Base-by-base conservation (phyloP, 37 sponge, comb jelly and placozoan genomes). In the Hormiphora californensis region DNA sequence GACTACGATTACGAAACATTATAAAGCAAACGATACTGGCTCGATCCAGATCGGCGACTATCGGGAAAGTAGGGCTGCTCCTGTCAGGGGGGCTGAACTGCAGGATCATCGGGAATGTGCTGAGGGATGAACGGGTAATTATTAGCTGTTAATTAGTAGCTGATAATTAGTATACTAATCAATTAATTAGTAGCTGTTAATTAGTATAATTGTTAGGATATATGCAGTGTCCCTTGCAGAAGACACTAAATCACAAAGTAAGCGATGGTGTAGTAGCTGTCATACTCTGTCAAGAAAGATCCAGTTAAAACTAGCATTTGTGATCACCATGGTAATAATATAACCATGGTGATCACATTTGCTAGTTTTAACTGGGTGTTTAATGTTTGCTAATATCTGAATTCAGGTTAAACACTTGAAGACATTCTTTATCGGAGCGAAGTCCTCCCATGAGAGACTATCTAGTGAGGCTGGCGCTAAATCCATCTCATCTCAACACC, bases 81-180 rank as follows among this genome's bases (percentile, higher is more conserved):
- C 81, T 73, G 3, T 73, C 81, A 1, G 81, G 81, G 9, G 81
- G 81, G 9, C 46, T 73, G 44, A 73, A 73, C 81, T 43, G 39
- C 27, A 73, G 81, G 22, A 36, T 73, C 9, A 73, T 73, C 9
- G 81, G 81, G 12, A 39, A 73, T 36, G 46, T 73, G 35, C 81
- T 73, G 27, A 21, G 35, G 44, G 81, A 73, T 11, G n/a, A n/a
- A 8, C 41, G 43, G 44, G 81, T 73, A 11, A 39, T 36, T 17
- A 8, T 5, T 34, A 57, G 15, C 53, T 17, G 53, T 49, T 49
- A 17, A 15, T 49, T 17, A 17, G 15, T 49, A 49, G 9, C 53
- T 49, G n/a, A n/a, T n/a, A n/a, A n/a, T n/a, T n/a, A n/a, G n/a
- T n/a, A n/a, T n/a, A n/a, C n/a, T n/a, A n/a, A n/a, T n/a, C n/a